These are phyloP conservation scores for Platorchestia sp. DNA, from an alignment of 1,140 invertebrate species.

Conservation along the genomic window DNA sequence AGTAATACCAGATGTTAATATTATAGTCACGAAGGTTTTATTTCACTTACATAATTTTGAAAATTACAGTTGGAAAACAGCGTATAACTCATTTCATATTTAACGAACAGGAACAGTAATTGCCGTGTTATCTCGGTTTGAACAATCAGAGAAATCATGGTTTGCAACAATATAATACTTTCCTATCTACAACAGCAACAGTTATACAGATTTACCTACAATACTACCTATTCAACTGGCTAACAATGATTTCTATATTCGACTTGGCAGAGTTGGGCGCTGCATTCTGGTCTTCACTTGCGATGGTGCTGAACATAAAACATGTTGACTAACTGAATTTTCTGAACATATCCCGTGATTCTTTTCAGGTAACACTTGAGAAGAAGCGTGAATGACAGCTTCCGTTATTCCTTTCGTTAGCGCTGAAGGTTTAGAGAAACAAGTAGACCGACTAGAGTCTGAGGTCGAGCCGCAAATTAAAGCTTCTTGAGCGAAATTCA, in stretches of 20 bases:
- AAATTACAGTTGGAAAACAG: neutral
- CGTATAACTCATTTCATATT: no score
- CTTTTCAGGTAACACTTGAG: neutral
- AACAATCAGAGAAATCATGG: neutral
- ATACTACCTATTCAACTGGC: neutral
- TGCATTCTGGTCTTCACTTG: neutral
- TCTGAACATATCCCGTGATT: neutral
- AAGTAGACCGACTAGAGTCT: no score
- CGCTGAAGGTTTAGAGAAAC: neutral
- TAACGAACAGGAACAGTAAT: neutral
- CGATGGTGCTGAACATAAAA: neutral
- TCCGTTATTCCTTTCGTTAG: slow-evolving; percentile 11
- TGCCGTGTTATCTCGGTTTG: neutral
- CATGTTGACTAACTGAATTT: neutral
- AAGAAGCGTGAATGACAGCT: slow-evolving; percentile 11
- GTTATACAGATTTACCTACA: neutral
- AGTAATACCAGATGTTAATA: neutral
- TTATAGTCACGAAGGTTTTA: neutral
- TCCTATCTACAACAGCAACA: neutral
- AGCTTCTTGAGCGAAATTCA: neutral
- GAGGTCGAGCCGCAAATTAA: neutral
- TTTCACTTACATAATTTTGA: neutral
- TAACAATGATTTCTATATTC: neutral
- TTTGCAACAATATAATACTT: neutral
- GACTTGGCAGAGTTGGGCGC: neutral